These are phyloP conservation scores for Drosophila nr. perissopoda DNA, from an alignment of 2,888 invertebrate genomes.

Conservation along the genomic window DNA sequence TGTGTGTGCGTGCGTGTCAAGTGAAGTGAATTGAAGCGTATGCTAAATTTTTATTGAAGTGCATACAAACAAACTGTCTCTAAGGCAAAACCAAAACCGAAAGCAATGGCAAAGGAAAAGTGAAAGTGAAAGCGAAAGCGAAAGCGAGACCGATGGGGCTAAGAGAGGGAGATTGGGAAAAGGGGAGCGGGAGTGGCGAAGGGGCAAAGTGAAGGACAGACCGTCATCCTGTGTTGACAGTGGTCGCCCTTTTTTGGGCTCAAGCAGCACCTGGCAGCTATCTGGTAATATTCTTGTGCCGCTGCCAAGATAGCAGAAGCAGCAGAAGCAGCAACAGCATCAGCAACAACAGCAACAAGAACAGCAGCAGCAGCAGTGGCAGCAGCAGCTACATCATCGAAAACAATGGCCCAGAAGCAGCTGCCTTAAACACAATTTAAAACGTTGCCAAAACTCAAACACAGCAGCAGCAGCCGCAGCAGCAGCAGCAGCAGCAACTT, in stretches of 20 bases:
- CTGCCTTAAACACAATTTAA: constrained; percentile 52
- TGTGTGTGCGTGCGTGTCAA: constrained; percentile 49
- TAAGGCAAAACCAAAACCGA: constrained; percentile 24
- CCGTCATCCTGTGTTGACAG: constrained; percentile 31
- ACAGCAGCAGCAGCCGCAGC: neutral
- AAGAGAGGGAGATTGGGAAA: too few relatives aligned
- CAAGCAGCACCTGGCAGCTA: constrained; percentile 29
- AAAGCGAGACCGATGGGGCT: neutral
- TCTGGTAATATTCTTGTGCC: constrained; percentile 58
- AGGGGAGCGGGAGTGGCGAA: neutral
- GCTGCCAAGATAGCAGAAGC: constrained; percentile 6
- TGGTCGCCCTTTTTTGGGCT: constrained; percentile 15
- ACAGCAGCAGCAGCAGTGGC: neutral
- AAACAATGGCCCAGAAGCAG: constrained; percentile 33
- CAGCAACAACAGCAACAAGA: neutral
- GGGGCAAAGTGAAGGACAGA: neutral
- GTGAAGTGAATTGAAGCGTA: constrained; percentile 75
- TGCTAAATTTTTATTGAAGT: constrained; percentile 77
- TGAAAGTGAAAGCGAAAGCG: neutral
- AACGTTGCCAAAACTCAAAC: constrained; percentile 20
- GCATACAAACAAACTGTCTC: constrained; percentile 70
- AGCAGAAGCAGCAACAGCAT: neutral
- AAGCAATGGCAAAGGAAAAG: constrained; percentile 7
- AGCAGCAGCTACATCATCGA: neutral
- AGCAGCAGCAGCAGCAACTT: neutral